Evolutionary conservation across 2,888 invertebrate species (phyloP).

Genomic region (Cecidostiba fungosa): DNA sequence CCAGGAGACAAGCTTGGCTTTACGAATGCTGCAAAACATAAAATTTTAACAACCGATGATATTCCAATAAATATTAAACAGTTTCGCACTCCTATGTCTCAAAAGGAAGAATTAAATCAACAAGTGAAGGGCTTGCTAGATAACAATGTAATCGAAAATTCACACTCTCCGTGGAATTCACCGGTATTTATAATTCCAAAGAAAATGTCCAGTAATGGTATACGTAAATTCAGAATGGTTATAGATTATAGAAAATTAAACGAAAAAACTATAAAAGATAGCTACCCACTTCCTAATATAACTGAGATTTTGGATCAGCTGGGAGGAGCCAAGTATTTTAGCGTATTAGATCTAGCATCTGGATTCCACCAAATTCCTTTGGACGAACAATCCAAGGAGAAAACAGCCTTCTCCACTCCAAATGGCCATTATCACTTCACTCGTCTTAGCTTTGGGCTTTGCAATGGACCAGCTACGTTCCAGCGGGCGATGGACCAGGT

Average conservation of each 20-base stretch:
- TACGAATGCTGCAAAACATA: background rate
- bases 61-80: background rate
- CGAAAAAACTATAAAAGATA: no score
- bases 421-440: no score
- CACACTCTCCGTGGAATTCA: slow-evolving; percentile 63
- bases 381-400: no score
- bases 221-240: background rate
- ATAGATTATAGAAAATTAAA: slow-evolving; percentile 58
- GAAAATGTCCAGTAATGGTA: slow-evolving; percentile 38
- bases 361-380: no score
- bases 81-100: background rate
- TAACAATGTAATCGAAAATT: slow-evolving; percentile 41
- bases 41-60: background rate
- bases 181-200: slow-evolving; percentile 65
- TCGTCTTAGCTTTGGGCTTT: no score
- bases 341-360: no score
- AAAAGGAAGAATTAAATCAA: slow-evolving; percentile 3
- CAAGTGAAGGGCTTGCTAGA: background rate
- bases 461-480: no score
- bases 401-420: no score
- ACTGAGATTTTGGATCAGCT: no score
- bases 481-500: no score
- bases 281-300: no score
- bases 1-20: slow-evolving; percentile 5
- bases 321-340: no score